Base-by-base conservation (phyloP, 1,140 invertebrate genomes). In the Cherax destructor region DNA sequence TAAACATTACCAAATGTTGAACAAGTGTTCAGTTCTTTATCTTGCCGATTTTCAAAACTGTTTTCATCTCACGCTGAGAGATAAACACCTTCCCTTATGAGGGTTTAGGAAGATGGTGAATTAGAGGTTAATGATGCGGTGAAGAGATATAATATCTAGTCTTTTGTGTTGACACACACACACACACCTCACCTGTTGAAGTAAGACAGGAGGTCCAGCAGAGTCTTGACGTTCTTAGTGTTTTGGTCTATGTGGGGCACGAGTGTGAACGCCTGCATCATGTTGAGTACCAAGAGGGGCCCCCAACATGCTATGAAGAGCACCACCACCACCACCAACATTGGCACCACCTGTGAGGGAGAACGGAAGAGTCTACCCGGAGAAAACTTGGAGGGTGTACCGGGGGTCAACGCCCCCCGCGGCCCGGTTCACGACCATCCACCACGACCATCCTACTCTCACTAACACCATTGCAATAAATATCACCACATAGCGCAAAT, bases 291-390 rank as follows among this genome's bases (percentile, higher is more conserved):
- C 52, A 90, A 50, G 4, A 92, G 30, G n/a, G 87, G 85, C 6
- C 69, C 87, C 86, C 81, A 92, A 30, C 86, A 89, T 41, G 79
- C 61, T 9, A 88, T 65, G 76, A 89, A 89, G 21, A 90, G 77
- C 77, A 85, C 50, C 24, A 92, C 91, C 13, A 87, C 91, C 18
- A 92, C 83, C n/a, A 92, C 61, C 88, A 89, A 74, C 86, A 85
- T 89, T 11, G 85, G 72, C 16, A 83, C 83, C 24, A 85, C 79
- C 86, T 88, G 80, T 52, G 41, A 79, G 78, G 59, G n/a, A 24
- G 52, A 13, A 56, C 52, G 13, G 16, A 18, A 74, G 30, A 41
- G 30, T 41, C 30, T 13, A 56, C 52, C 11, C 3, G 3, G 52
- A 9, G 52, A 56, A 7, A 56, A 56, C 52, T 3, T 56, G 30